Evolutionary conservation across 2,888 invertebrate genomes (phyloP), one percentile per base, ranked within the genome.

Genomic region (Ctenicera cuprea): DNA sequence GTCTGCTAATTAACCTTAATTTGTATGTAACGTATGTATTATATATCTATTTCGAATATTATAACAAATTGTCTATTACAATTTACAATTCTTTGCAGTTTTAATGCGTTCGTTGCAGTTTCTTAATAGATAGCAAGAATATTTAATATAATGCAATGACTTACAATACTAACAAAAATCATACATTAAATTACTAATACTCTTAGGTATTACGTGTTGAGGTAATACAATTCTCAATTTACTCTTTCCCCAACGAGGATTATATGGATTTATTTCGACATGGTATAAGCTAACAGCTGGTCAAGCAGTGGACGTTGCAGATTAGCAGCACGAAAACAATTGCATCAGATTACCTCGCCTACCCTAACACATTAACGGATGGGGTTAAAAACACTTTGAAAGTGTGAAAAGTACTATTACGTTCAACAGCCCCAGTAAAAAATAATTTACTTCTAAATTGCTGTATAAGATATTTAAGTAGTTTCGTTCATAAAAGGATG

Each of bases 231-330:
- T 43, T 67, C 57, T 26, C 59, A 74, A 70, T 74, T 71, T 72
- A 72, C 69, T 74, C 62, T 41, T 63, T 57, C 72, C 74, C 64
- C 54, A 59, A 18, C 26, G 14, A 14, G 69, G 69, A 73, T 73
- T 70, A 73, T 73, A 26, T 30, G 73, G 70, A 69, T 68, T 76
- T 71, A 61, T 61, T 61, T 61, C 26, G 41, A 38, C 61, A 61
- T n/a, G 20, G 52, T 37, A 59, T 78, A 73, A 75, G 69, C 59
- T 62, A 76, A 72, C 80, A 81, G 81, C 81, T 80, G 81, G 80
- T 80, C 81, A 80, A 79, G 80, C 79, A 77, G 59, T 80, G 79
- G 78, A 76, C 79, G 71, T 43, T 67, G 63, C 52, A 71, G 73
- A 73, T 74, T 71, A 70, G 54, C 71, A 45, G 68, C 48, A 71